These are phyloP conservation scores for Cyclura pinguis DNA, from an alignment of 2,797 vertebrate genomes.

Conservation along the genomic window DNA sequence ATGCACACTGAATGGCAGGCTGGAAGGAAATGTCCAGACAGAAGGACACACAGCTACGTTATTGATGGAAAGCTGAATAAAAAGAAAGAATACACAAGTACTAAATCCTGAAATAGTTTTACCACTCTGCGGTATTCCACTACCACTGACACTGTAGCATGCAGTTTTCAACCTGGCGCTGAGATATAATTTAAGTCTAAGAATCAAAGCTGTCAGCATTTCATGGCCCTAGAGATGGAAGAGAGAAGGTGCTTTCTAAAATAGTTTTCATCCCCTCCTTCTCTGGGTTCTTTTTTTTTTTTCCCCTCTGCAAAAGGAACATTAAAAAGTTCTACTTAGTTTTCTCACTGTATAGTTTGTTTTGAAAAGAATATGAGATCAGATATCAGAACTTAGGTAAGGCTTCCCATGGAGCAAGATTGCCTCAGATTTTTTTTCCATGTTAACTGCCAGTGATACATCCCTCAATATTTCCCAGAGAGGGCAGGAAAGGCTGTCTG, in stretches of 20 bases:
- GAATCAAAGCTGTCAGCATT: constrained; percentile 48
- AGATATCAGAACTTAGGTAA: not conserved
- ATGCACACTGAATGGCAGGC: not conserved
- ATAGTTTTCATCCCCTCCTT: constrained; percentile 26
- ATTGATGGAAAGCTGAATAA: constrained; percentile 41
- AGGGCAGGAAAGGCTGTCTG: not conserved
- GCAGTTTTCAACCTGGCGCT: constrained; percentile 29
- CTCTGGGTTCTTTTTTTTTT: not conserved
- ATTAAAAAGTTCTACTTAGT: not conserved
- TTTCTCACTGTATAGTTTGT: not conserved
- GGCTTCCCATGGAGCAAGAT: not conserved
- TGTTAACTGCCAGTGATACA: not conserved
- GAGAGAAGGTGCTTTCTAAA: constrained; percentile 18
- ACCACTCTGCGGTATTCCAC: constrained; percentile 5
- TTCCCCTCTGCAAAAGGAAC: not conserved
- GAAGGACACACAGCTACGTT: not conserved
- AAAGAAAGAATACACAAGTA: constrained; percentile 35
- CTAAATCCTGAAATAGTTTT: constrained; percentile 48
- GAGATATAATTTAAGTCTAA: constrained; percentile 43
- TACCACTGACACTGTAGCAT: constrained; percentile 23
- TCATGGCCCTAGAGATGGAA: constrained; percentile 29
- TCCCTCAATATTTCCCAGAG: not conserved
- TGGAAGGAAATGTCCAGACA: not conserved
- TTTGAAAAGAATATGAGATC: not conserved
- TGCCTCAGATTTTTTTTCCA: not conserved